Conservation (phyloP, 37 sponge, comb jelly and placozoan species). For the Tethya wilhelma region DNA sequence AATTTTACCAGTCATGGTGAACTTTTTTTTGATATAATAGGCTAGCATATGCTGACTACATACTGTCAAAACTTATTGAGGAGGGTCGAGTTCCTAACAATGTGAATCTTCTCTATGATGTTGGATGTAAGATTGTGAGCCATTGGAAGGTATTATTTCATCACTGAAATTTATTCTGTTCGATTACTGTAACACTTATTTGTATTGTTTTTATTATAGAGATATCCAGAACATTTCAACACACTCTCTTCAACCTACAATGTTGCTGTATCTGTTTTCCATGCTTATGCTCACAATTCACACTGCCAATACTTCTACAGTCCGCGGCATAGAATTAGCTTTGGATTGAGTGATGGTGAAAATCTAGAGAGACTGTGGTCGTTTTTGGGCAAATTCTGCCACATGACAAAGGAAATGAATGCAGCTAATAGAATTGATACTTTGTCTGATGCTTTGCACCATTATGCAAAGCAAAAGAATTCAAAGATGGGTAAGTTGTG, state of each 20-base stretch:
- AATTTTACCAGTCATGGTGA: not conserved
- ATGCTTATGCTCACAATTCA: slow-evolving; percentile 25
- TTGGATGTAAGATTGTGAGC: slow-evolving; percentile 1
- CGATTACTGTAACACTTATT: not conserved
- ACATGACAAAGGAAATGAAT: slow-evolving; percentile 15
- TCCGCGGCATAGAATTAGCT: slow-evolving; percentile 1
- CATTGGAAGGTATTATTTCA: slow-evolving; percentile 14
- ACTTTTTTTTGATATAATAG: not conserved
- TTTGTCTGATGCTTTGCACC: not conserved
- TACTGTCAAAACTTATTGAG: not conserved
- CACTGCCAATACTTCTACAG: not conserved
- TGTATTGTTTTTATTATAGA: not conserved
- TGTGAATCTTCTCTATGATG: slow-evolving; percentile 7
- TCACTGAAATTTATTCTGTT: not conserved
- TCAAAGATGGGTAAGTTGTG: not conserved
- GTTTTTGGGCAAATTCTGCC: not conserved
- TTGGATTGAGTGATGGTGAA: slow-evolving; percentile 19
- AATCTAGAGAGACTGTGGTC: slow-evolving; percentile 27
- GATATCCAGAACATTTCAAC: not conserved
- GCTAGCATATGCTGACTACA: slow-evolving; percentile 3
- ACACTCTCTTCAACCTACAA: not conserved
- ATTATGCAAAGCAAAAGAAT: slow-evolving; percentile 1
- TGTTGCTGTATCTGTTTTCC: slow-evolving; percentile 15
- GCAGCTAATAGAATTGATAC: slow-evolving; percentile 4
- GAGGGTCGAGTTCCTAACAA: not conserved